Base-by-base conservation (phyloP, 1,140 invertebrate genomes). In the Sitophilus oryzae region DNA sequence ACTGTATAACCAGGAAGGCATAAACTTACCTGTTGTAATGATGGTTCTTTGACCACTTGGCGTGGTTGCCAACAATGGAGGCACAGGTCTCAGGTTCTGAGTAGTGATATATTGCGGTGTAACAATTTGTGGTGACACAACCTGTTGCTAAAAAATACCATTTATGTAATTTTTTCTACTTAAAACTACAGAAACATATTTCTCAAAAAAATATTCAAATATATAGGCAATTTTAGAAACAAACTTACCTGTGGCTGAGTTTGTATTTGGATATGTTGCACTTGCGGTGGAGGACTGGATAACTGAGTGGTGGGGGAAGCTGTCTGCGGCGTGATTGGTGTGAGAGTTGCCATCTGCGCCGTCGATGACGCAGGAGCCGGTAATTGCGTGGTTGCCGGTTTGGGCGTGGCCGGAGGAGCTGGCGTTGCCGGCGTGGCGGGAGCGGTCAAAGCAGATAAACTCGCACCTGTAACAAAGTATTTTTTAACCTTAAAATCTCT, bases 21-120 rank as follows among this genome's bases (percentile, higher is more conserved):
- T n/a, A n/a, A 23, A 19, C 23, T 40, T 46, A 58, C 56, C 66
- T 30, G 60, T 62, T 23, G 61, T 57, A 44, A 64, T 55, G 47
- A 65, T 61, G 16, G 61, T 62, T 47, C 61, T 56, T 48, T 65
- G 58, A 18, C 60, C 64, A 14, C 47, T 44, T 2, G 65, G 61
- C 15, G 66, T 63, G 8, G 65, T 71, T n/a, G 64, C 66, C 44
- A 67, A 43, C 25, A 66, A 46, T 2, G 65, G 67, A 3, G 65
- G 63, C 23, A 68, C 72, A 20, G 64, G 68, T 62, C 56, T 68
- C 64, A 63, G 65, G 63, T 68, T 73, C 54, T 74, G 67, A 14
- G 86, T 19, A 69, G 66, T 16, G 71, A 67, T 16, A 68, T 50
- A 41, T 36, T 56, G 58, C 15, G 56, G 50, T 8, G 56, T 62